phyloP scores from a whole-genome alignment of 2,113 vertebrate genomes.

The Rhynchomys soricoides region DNA sequence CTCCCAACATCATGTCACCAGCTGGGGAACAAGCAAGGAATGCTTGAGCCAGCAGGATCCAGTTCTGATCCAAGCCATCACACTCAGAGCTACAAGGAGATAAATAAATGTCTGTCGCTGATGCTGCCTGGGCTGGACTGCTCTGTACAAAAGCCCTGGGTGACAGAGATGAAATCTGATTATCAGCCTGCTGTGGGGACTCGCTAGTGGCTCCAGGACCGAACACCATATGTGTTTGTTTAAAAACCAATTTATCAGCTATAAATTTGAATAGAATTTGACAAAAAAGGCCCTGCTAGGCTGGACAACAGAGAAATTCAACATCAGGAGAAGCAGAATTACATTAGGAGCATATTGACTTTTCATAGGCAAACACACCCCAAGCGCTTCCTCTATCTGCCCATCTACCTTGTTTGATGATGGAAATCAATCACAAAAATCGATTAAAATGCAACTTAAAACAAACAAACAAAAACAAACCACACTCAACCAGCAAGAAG shows the following conservation, averaged over 20 bases:
- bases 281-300: neutral
- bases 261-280: neutral
- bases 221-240: neutral
- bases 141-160: too few species aligned
- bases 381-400: neutral
- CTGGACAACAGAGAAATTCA: slow-evolving; percentile 51
- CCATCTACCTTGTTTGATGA: neutral
- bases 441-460: neutral
- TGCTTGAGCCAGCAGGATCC: neutral
- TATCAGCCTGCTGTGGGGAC: neutral
- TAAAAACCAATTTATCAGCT: neutral
- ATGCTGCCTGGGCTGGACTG: neutral
- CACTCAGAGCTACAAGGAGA: too few species aligned
- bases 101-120: neutral
- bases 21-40: neutral
- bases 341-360: neutral
- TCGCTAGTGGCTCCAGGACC: neutral
- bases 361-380: slow-evolving; percentile 55
- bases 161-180: neutral
- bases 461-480: neutral
- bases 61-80: neutral
- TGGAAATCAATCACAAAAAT: neutral
- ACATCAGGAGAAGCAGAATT: neutral
- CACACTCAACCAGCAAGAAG: neutral
- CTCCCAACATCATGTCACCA: neutral